Evolutionary conservation across 2,113 vertebrate species (phyloP).

Genomic region (Sialia sialis): DNA sequence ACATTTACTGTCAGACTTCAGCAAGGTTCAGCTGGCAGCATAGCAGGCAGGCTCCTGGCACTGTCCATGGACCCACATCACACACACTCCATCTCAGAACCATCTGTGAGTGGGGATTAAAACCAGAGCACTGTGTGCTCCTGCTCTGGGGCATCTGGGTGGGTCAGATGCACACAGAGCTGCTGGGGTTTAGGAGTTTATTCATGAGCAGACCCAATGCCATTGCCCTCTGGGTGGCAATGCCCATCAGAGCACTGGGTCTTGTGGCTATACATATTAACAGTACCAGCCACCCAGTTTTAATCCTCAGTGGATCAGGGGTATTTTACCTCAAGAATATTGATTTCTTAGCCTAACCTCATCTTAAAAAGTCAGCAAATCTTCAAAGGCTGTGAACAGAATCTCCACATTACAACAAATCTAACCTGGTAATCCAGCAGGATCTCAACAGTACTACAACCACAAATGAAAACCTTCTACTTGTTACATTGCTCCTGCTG

Average conservation of each 20-base stretch:
- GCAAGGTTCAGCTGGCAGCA: background rate
- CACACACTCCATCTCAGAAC: background rate
- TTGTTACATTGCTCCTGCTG: background rate
- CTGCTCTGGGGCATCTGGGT: background rate
- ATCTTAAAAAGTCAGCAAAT: background rate
- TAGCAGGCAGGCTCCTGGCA: background rate
- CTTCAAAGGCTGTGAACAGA: background rate
- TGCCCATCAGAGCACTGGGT: background rate
- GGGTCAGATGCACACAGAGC: background rate
- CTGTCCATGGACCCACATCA: background rate
- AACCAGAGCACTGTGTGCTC: background rate
- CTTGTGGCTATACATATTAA: background rate
- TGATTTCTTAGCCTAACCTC: background rate
- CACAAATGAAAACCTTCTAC: background rate
- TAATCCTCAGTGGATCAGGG: background rate
- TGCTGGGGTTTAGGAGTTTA: background rate
- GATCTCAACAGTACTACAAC: background rate
- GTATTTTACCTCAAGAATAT: background rate
- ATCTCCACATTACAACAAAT: background rate
- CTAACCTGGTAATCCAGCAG: background rate
- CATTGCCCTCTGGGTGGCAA: background rate
- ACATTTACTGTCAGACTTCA: background rate
- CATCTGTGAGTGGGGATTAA: background rate
- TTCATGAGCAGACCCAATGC: background rate
- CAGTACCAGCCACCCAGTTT: background rate